phyloP scores from a whole-genome alignment of 2,888 invertebrate species.

The Cremastinae sp. region DNA sequence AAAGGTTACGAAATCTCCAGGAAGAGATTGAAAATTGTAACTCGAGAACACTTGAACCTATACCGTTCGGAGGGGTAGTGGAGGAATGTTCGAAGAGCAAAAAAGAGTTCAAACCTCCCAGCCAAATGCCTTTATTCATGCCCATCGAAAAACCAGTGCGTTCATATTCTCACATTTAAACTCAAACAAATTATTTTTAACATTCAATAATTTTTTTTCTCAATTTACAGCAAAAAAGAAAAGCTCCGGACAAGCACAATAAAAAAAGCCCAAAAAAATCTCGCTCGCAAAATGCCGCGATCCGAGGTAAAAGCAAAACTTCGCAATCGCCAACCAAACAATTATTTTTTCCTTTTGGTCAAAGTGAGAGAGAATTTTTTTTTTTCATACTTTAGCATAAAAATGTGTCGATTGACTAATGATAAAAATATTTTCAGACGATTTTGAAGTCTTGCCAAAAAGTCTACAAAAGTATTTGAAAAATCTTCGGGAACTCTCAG shows the following conservation, averaged over 20 bases:
- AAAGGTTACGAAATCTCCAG: slow-evolving; percentile 45
- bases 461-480: slow-evolving; percentile 66
- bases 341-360: slow-evolving; percentile 62
- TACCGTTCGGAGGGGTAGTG: slow-evolving; percentile 71
- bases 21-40: slow-evolving; percentile 35
- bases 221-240: slow-evolving; percentile 65
- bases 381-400: too few species aligned
- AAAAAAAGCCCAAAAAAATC: slow-evolving; percentile 59
- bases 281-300: slow-evolving; percentile 62
- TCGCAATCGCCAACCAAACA: slow-evolving; percentile 65
- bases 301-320: slow-evolving; percentile 62
- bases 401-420: too few species aligned
- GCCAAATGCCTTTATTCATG: slow-evolving; percentile 68
- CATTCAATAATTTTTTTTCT: slow-evolving; percentile 19
- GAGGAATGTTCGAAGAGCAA: slow-evolving; percentile 64
- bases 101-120: slow-evolving; percentile 69
- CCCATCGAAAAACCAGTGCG: slow-evolving; percentile 59
- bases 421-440: slow-evolving; percentile 62
- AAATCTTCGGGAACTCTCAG: slow-evolving; percentile 54
- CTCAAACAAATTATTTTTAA: not conserved
- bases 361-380: too few species aligned
- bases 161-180: not conserved
- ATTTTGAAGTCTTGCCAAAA: slow-evolving; percentile 67
- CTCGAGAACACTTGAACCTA: slow-evolving; percentile 68
- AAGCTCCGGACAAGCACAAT: slow-evolving; percentile 50